Evolutionary conservation across 1,140 invertebrate genomes (phyloP), one percentile per base, ranked within the genome.

Genomic region (Bacillus rossius): DNA sequence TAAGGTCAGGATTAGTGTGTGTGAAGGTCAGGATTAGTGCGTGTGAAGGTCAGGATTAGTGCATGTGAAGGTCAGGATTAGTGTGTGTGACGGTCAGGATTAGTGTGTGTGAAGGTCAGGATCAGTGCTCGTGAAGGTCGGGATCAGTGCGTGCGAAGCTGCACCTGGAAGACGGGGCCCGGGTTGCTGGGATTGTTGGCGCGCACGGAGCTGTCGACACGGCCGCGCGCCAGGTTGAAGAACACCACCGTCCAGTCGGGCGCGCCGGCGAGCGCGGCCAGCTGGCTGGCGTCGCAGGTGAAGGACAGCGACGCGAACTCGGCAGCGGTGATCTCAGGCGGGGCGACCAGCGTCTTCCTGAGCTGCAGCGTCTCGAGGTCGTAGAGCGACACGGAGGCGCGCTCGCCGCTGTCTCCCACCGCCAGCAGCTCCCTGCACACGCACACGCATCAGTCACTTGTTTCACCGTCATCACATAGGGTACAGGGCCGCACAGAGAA

Each of bases 211-310:
- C 86, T 89, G 65, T 92, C 85, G 1, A 94, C 77, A 73, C 89
- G 90, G 1, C 85, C 85, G 71, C 87, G 91, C 64, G 93, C 90
- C 84, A 88, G 91, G 66, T 87, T 87, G 72, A 88, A 95, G 69
- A 84, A 87, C 50, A 91, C 79, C 69, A 94, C 78, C 20, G 79
- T 84, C 80, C 85, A 92, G 66, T 93, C 90, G 0, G 89, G 87
- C 61, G 85, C 83, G 10, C 87, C 88, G 1, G 86, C 87, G 25
- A 93, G 82, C 0, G 85, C 86, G 22, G 88, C 83, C 13, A 95
- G 70, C 68, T 87, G 85, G 70, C 87, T 88, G 13, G 82, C 87
- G 65, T 94, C 91, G 53, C 78, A 84, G 4, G 88, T 88, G 66
- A 94, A 95, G 13, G 81, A 80, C 0, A 93, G 68, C 56, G 84